Percentiles rank a stretch among this genome's conserved stretches.
Conservation (phyloP, 2,113 vertebrate genomes). For the Alethe diademata region DNA sequence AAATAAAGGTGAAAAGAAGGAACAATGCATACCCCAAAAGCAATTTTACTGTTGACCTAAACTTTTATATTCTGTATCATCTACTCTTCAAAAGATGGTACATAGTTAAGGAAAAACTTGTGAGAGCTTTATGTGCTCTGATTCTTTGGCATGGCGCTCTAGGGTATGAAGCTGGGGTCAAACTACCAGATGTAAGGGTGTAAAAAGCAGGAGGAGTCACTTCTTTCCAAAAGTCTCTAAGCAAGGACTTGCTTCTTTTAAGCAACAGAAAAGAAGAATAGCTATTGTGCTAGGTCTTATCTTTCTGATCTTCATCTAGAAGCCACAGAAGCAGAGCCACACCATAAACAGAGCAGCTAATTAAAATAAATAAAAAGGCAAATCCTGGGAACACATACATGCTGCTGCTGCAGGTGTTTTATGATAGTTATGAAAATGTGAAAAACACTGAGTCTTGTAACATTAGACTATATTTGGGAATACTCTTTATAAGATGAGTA, state of each 20-base stretch:
- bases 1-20: background rate
- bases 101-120: background rate
- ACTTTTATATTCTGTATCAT: background rate
- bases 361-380: background rate
- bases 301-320: background rate
- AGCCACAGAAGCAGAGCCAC: background rate
- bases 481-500: background rate
- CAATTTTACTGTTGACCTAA: background rate
- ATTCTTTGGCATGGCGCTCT: background rate
- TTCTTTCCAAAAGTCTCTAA: background rate
- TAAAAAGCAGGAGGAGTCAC: background rate
- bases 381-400: background rate
- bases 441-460: background rate
- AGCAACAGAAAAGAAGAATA: background rate
- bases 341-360: background rate
- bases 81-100: background rate
- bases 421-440: background rate
- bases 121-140: background rate
- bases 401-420: background rate
- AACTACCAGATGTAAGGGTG: background rate
- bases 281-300: accelerated
- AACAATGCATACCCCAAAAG: background rate
- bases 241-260: background rate
- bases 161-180: background rate
- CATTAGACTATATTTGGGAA: background rate